Percentiles rank a stretch among this genome's conserved stretches.
Conservation (phyloP, 1,140 invertebrate genomes). For the Diprion similis region DNA sequence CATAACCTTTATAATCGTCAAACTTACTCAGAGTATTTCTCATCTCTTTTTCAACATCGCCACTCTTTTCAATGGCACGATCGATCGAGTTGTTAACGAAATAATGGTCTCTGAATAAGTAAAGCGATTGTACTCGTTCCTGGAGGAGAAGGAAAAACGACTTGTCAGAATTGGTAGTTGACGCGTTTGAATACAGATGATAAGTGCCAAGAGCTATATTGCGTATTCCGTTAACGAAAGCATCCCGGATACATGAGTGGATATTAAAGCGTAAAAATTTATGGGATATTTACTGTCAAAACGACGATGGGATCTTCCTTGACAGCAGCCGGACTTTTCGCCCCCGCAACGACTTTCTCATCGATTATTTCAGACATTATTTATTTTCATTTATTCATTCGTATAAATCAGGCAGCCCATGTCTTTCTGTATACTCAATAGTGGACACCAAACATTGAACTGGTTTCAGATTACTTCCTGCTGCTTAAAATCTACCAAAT, state of each 20-base stretch:
- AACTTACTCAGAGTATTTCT: slow-evolving; percentile 69
- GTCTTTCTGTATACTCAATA: not conserved
- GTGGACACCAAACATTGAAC: not conserved
- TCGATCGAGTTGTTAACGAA: slow-evolving; percentile 78
- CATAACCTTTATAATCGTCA: slow-evolving; percentile 72
- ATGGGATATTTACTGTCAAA: slow-evolving; percentile 45
- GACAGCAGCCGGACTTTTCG: slow-evolving; percentile 48
- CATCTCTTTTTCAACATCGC: slow-evolving; percentile 72
- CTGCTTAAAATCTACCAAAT: not conserved
- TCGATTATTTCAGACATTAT: slow-evolving; percentile 58
- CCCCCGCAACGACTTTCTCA: slow-evolving; percentile 59
- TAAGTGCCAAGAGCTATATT: too few species aligned
- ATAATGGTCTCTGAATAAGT: slow-evolving; percentile 78
- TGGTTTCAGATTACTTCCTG: not conserved
- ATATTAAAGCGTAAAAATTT: not conserved
- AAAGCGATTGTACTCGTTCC: slow-evolving; percentile 73
- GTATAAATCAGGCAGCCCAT: not conserved
- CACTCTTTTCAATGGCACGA: slow-evolving; percentile 71
- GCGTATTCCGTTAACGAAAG: too few species aligned
- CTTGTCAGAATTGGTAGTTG: not conserved
- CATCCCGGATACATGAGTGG: too few species aligned
- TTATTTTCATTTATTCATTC: slow-evolving; percentile 3
- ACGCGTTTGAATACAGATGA: not conserved
- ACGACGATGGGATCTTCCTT: slow-evolving; percentile 59
- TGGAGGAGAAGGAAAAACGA: slow-evolving; percentile 50